phyloP scores from a whole-genome alignment of 2,113 vertebrate genomes.

The Cyanoramphus novaezelandiae region DNA sequence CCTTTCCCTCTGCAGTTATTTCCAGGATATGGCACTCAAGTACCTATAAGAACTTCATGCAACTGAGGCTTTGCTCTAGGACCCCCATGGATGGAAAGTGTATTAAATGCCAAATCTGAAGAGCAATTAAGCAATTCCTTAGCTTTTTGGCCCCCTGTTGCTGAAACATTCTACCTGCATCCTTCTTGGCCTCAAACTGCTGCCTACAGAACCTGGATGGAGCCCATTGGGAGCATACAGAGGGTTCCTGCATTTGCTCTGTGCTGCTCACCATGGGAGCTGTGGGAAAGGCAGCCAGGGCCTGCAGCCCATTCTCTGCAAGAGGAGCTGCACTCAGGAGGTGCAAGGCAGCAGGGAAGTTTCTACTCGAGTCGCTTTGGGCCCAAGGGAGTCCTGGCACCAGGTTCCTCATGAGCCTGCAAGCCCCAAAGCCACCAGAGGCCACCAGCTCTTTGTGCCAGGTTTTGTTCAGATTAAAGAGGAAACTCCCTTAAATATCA shows the following conservation, averaged over 20 bases:
- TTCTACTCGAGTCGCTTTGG: neutral
- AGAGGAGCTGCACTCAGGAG: neutral
- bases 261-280: fast-evolving
- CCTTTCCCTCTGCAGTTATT: neutral
- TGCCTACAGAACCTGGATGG: neutral
- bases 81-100: fast-evolving
- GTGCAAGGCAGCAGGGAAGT: neutral
- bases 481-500: neutral
- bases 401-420: neutral
- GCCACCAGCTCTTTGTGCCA: neutral
- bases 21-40: neutral
- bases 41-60: neutral
- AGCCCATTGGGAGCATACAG: fast-evolving
- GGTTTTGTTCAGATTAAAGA: neutral
- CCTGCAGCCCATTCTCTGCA: neutral
- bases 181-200: neutral
- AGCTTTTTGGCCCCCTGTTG: fast-evolving
- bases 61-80: neutral
- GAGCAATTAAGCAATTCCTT: neutral
- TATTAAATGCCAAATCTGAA: fast-evolving
- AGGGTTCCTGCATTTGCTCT: neutral
- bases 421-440: neutral
- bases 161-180: neutral
- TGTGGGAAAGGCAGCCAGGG: neutral
- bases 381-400: neutral